Percentiles rank a stretch among this genome's conserved stretches.
These are phyloP conservation scores for Serripes groenlandicus DNA, from an alignment of 2,888 invertebrate genomes.

Conservation along the genomic window DNA sequence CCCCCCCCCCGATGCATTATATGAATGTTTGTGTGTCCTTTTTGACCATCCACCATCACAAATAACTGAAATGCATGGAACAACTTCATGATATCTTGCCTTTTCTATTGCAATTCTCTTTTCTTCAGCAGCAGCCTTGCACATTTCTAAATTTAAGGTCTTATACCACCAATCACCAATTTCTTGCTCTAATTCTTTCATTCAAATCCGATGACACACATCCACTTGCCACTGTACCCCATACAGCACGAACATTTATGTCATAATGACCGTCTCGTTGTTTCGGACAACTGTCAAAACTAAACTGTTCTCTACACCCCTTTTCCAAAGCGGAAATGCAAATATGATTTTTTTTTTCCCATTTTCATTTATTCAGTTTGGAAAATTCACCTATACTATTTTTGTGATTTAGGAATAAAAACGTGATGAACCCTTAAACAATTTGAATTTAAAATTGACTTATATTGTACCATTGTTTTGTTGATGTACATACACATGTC, in stretches of 20 bases:
- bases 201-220: background rate
- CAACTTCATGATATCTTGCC: slow-evolving; percentile 32
- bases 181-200: slow-evolving; percentile 12
- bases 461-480: no score
- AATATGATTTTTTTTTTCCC: no score
- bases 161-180: slow-evolving; percentile 37
- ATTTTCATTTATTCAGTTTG: no score
- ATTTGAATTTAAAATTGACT: no score
- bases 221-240: slow-evolving; percentile 22
- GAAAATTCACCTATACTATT: no score
- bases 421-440: no score
- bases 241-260: slow-evolving; percentile 10
- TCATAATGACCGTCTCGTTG: background rate
- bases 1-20: no score
- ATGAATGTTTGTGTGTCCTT: slow-evolving; percentile 49
- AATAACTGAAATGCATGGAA: slow-evolving; percentile 43
- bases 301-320: background rate
- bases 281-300: background rate
- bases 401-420: no score
- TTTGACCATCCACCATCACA: slow-evolving; percentile 55
- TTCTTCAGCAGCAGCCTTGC: slow-evolving; percentile 41
- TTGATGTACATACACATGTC: no score
- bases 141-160: slow-evolving; percentile 43
- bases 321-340: no score
- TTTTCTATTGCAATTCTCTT: slow-evolving; percentile 28